These are phyloP conservation scores for Toxotes jaculatrix DNA, from an alignment of 2,113 vertebrate species.

Conservation along the genomic window DNA sequence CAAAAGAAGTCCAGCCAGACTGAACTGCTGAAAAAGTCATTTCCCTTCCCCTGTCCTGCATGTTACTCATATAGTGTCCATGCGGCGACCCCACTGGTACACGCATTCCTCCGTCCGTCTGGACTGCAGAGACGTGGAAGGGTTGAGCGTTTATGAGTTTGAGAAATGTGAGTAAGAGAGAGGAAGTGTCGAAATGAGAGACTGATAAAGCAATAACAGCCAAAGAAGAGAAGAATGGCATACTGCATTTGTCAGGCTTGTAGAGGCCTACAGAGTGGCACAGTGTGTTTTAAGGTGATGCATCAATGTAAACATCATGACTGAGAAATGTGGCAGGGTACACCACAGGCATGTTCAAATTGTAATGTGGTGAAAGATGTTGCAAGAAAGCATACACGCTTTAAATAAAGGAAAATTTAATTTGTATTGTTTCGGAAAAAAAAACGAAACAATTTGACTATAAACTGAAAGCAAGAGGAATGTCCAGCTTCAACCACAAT, in stretches of 20 bases:
- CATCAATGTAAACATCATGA: constrained; percentile 13
- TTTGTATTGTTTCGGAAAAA: constrained; percentile 1
- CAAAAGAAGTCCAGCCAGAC: constrained; percentile 70
- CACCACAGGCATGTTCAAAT: constrained; percentile 31
- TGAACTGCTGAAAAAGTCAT: constrained; percentile 52
- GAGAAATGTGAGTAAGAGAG: constrained; percentile 47
- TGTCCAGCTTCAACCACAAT: neutral
- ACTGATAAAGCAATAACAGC: neutral
- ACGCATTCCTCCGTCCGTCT: constrained; percentile 57
- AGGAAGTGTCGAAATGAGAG: constrained; percentile 35
- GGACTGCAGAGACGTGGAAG: constrained; percentile 42
- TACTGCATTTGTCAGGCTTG: neutral
- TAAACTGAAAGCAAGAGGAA: neutral
- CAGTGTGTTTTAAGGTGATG: constrained; percentile 11
- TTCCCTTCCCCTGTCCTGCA: neutral
- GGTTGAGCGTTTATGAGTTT: constrained; percentile 29
- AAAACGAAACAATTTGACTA: neutral
- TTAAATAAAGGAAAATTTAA: neutral
- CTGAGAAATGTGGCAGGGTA: neutral
- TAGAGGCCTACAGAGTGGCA: neutral
- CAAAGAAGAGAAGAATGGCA: neutral
- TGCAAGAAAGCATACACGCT: neutral
- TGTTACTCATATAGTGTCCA: constrained; percentile 65
- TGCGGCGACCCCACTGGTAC: constrained; percentile 33
- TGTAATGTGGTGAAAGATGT: constrained; percentile 4